Conservation (phyloP, 2,888 invertebrate genomes). For the Harpagoxenus sublaevis region DNA sequence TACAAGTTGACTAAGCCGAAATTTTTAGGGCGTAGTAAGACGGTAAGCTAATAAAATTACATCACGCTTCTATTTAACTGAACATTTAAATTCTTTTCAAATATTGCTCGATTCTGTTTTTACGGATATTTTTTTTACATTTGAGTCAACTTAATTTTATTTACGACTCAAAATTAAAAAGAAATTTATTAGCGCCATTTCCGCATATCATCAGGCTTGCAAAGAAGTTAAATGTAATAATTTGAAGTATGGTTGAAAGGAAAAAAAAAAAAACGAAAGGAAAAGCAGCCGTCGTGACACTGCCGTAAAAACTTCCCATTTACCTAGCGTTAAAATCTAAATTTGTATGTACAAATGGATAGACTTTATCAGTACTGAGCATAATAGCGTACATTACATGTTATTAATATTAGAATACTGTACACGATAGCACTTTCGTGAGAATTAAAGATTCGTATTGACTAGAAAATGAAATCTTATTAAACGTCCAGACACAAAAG, state of each 20-base stretch:
- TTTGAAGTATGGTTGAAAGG: not conserved
- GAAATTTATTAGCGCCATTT: not conserved
- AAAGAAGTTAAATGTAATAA: not conserved
- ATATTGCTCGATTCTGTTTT: slow-evolving; percentile 1
- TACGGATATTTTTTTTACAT: slow-evolving; percentile 25
- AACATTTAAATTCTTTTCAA: slow-evolving; percentile 1
- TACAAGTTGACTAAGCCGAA: slow-evolving; percentile 67
- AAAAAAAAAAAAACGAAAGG: not conserved
- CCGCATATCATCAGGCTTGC: not conserved
- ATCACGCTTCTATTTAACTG: not conserved
- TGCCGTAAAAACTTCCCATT: slow-evolving; percentile 60
- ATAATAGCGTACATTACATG: slow-evolving; percentile 71
- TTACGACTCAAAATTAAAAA: slow-evolving; percentile 6
- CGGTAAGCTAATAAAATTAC: slow-evolving; percentile 34
- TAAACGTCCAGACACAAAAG: slow-evolving; percentile 51
- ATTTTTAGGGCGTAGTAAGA: slow-evolving; percentile 58
- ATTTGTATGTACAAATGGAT: slow-evolving; percentile 79
- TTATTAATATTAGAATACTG: slow-evolving; percentile 76
- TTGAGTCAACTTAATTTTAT: not conserved
- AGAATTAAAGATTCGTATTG: slow-evolving; percentile 74
- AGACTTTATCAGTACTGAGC: slow-evolving; percentile 75
- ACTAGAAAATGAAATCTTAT: slow-evolving; percentile 71
- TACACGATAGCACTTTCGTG: slow-evolving; percentile 77
- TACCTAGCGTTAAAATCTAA: slow-evolving; percentile 60
- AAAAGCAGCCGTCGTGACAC: slow-evolving; percentile 19